Evolutionary conservation across 2,113 vertebrate genomes (phyloP), one percentile per base, ranked within the genome.

Genomic region (Sterrhoptilus dennistouni): DNA sequence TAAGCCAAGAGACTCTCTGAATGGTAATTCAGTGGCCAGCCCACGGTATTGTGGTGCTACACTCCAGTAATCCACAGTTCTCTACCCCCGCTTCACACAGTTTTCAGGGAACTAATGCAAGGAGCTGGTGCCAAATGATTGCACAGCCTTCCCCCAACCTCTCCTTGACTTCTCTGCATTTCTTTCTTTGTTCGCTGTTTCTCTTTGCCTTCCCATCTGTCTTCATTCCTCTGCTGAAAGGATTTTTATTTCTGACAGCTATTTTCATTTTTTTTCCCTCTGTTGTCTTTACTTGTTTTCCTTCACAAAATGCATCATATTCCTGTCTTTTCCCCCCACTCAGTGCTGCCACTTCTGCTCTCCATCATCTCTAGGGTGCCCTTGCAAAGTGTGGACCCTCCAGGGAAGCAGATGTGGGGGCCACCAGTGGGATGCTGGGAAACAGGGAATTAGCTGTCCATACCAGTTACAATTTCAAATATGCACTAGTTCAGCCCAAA

Each of bases 11-110:
- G 72, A 93, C 85, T 90, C 66, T 91, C 80, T 90, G 89, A 96
- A 93, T 89, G 88, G 88, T 92, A 94, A 96, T 96, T 96, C 68
- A 94, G 76, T 95, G 95, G 90, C 83, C 96, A 96, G 65, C 92
- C 87, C 93, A 94, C 92, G n/a, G 36, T 94, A 83, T 87, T 96
- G 85, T 95, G 96, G 95, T 93, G 96, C 95, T 92, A 70, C 66
- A 74, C 93, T 94, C 78, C 92, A 94, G 76, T 75, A 89, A 96
- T 64, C 88, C 0, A 0, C 92, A 83, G 60, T 82, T 83, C 60
- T 87, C 93, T 87, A 68, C 90, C 96, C 65, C 90, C 72, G 68
- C 90, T 93, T 92, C n/a, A 69, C 80, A 95, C 79, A 83, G 3
- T 92, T 84, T 88, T 90, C 85, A 75, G 88, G 76, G 72, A 95